A percentile compares a stretch with the other conserved stretches of the same genome.
These are phyloP conservation scores for Platysteira castanea DNA, from an alignment of 2,113 vertebrate genomes.

Conservation along the genomic window DNA sequence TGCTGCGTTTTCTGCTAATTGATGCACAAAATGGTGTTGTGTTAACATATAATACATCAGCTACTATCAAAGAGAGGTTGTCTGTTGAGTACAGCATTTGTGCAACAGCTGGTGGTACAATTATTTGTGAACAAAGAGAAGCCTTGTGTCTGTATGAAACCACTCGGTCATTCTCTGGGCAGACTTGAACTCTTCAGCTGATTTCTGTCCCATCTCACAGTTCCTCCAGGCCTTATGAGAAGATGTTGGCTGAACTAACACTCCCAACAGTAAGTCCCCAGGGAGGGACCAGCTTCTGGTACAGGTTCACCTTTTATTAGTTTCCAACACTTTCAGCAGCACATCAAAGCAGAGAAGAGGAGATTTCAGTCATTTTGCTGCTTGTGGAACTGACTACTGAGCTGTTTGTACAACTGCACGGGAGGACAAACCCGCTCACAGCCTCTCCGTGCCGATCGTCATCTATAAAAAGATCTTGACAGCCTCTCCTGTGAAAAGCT, in stretches of 20 bases:
- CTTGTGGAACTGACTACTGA: rapidly evolving
- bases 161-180: rapidly evolving
- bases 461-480: not conserved
- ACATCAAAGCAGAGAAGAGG: not conserved
- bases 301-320: not conserved
- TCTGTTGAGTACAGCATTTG: not conserved
- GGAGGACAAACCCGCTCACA: not conserved
- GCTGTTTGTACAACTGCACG: not conserved
- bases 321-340: not conserved
- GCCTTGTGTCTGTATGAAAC: not conserved
- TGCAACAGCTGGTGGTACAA: not conserved
- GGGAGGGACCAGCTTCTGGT: not conserved
- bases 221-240: not conserved
- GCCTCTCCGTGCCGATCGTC: not conserved
- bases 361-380: not conserved
- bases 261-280: not conserved
- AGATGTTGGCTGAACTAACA: not conserved
- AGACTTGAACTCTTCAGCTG: not conserved
- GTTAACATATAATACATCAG: not conserved
- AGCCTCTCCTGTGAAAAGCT: constrained; percentile 18
- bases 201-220: not conserved
- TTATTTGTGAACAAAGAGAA: not conserved
- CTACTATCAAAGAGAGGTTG: not conserved
- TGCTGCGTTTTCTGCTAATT: not conserved
- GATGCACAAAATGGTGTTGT: not conserved